phyloP scores from a whole-genome alignment of 1,140 invertebrate genomes.

The Euura lappo region DNA sequence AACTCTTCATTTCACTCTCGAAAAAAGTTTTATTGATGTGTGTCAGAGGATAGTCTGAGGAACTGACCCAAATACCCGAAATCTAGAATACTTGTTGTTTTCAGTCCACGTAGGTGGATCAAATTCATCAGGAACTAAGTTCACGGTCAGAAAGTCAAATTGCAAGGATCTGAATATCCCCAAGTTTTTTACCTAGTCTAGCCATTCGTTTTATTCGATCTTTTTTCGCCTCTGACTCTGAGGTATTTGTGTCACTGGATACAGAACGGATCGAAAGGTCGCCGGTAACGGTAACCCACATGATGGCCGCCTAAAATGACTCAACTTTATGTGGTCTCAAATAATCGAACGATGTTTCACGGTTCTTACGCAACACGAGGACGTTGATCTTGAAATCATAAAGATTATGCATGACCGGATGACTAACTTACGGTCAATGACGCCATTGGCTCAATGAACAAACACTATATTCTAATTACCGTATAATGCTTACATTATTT shows the following conservation, averaged over 20 bases:
- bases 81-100: no score
- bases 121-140: no score
- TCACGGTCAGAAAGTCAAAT: no score
- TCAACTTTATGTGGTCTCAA: not conserved
- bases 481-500: no score
- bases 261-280: constrained; percentile 6
- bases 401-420: not conserved
- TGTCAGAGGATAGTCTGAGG: no score
- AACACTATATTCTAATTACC: no score
- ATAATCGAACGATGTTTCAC: not conserved
- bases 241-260: constrained; percentile 7
- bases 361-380: not conserved
- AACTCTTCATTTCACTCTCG: no score
- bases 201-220: not conserved
- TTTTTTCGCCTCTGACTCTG: not conserved
- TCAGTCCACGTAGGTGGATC: no score
- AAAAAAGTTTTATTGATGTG: no score
- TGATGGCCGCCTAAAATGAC: constrained; percentile 5
- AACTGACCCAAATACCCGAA: no score
- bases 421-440: not conserved
- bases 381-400: not conserved
- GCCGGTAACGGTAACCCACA: not conserved
- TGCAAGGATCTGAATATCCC: no score
- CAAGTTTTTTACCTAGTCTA: not conserved
- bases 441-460: not conserved